Base-by-base conservation (phyloP, 2,888 invertebrate species). In the Napeogenes inachia region DNA sequence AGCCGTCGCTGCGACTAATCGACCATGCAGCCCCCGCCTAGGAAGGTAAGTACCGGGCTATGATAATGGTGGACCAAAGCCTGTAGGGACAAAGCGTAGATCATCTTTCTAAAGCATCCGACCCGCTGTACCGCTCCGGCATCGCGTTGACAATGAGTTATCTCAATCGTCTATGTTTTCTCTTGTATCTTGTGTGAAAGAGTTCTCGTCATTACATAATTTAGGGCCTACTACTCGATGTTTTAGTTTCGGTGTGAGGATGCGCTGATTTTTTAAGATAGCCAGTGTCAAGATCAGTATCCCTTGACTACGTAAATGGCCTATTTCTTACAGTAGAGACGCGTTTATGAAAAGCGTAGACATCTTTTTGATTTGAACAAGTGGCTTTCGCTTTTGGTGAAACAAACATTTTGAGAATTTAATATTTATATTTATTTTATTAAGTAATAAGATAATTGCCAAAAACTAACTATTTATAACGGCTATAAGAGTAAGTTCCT, bases 11-110 rank as follows among this genome's bases (percentile, higher is more conserved):
- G 76, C 76, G 75, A 68, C 72, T 71, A 70, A 71, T 69, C 68
- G 84, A 86, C 78, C 90, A 95, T 95, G 95, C 95, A 95, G 93
- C 95, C 95, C 79, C 95, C 95, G 79, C 95, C 95, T 82, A 94
- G 95, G 89, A 95, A 95, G 94, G 95, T 95, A 92, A 93, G 92
- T 82, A 68, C 60, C 50, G 54, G 33, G 60, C 64, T 61, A n/a
- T 50, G 8, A 50, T 30, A 21, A 50, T 50, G 54, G 38, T 21
- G 13, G 4, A 42, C 42, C 30, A 21, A 45, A 45, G 42, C 47
- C 47, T 33, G 21, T 21, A 38, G 3, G 13, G 12, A n/a, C 38
- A 45, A 45, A 10, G 30, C 8, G 2, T 30, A 30, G 21, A 50
- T 21, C 50, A 30, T 30, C 10, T 50, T 0, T 30, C 35, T 30